Evolutionary conservation across 2,888 invertebrate genomes (phyloP).

Genomic region (Smittia aterrima): DNA sequence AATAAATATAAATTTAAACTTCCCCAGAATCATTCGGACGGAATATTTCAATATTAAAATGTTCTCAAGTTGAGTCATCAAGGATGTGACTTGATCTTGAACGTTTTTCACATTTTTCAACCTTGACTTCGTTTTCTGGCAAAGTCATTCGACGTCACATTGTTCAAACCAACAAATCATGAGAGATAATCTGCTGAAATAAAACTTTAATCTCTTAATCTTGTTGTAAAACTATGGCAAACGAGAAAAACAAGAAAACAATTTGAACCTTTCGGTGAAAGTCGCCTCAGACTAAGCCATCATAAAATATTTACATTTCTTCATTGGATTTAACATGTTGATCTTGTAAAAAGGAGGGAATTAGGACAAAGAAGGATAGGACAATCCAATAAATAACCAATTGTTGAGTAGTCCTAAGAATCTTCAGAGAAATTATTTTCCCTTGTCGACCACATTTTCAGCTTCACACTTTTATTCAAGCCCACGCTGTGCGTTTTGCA

Average conservation of each 20-base stretch:
- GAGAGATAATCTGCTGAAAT: conserved; percentile 34
- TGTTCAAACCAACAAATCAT: conserved; percentile 39
- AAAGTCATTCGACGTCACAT: conserved; percentile 9
- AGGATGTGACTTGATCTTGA: conserved; percentile 33
- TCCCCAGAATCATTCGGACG: conserved; percentile 4
- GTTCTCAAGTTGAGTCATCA: background rate
- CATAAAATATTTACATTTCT: conserved; percentile 6
- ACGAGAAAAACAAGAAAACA: background rate
- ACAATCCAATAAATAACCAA: conserved; percentile 31
- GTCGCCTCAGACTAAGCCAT: background rate
- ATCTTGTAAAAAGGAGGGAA: conserved; percentile 7
- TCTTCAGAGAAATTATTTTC: background rate
- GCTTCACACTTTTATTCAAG: conserved; percentile 29
- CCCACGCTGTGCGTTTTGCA: background rate
- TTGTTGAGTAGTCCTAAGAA: background rate
- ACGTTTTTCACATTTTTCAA: background rate
- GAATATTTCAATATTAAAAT: background rate
- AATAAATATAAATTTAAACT: background rate
- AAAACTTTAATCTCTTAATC: background rate
- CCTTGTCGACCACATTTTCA: background rate
- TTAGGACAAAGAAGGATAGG: background rate
- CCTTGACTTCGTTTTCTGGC: conserved; percentile 14
- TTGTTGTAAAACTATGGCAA: background rate
- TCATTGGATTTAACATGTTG: background rate
- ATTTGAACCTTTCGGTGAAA: too few species aligned